These are phyloP conservation scores for Caranx melampygus DNA, from an alignment of 2,113 vertebrate species.

Conservation along the genomic window DNA sequence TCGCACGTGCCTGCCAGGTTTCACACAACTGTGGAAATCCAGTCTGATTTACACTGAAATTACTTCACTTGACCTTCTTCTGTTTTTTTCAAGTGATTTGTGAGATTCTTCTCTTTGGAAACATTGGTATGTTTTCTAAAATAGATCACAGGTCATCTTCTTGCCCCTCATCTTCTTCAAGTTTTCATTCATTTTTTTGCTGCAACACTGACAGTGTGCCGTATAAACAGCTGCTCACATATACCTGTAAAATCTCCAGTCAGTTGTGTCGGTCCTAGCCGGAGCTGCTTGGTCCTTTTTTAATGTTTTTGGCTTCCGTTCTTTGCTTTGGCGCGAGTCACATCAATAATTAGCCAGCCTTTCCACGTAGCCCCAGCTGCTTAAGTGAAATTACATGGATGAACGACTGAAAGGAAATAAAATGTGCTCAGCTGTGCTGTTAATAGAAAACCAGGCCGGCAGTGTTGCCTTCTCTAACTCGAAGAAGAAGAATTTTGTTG, in stretches of 20 bases:
- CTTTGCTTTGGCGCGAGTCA: neutral
- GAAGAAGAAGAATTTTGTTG: neutral
- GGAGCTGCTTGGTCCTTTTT: conserved; percentile 1
- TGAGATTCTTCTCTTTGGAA: neutral
- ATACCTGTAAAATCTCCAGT: neutral
- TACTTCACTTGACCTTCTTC: conserved; percentile 5
- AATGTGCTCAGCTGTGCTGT: neutral
- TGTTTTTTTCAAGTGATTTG: conserved; percentile 26
- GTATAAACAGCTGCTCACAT: conserved; percentile 33
- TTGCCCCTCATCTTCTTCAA: too few species aligned
- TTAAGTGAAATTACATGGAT: conserved; percentile 36
- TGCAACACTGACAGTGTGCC: conserved; percentile 10
- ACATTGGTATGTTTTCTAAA: neutral
- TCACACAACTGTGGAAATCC: conserved; percentile 13
- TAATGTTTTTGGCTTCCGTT: conserved; percentile 4
- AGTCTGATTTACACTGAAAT: neutral
- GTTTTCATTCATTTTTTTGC: conserved; percentile 6
- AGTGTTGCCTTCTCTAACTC: neutral
- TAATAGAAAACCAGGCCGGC: conserved; percentile 6
- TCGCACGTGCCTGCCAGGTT: conserved; percentile 13
- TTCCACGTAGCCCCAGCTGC: conserved; percentile 25
- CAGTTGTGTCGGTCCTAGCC: neutral
- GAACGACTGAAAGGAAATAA: conserved; percentile 17
- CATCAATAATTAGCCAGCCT: conserved; percentile 40
- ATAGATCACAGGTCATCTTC: neutral